phyloP scores from a whole-genome alignment of 2,888 invertebrate species.

The Oxystoma pomonae region DNA sequence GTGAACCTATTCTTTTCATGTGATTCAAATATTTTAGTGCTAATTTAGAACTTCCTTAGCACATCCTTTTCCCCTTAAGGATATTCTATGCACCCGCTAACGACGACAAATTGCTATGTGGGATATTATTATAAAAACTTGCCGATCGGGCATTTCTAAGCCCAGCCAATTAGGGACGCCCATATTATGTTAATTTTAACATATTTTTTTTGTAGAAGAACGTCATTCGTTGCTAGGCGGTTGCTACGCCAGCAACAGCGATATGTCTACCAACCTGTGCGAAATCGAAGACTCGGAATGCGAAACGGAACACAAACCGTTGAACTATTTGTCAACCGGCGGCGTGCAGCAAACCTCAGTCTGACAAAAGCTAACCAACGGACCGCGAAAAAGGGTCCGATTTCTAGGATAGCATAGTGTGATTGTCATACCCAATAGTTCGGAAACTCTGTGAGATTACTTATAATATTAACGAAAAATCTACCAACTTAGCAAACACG shows the following conservation, averaged over 20 bases:
- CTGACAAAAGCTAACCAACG: constrained; percentile 36
- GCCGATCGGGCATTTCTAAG: no score
- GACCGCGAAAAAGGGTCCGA: constrained; percentile 31
- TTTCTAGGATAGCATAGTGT: constrained; percentile 40
- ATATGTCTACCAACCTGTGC: constrained; percentile 82
- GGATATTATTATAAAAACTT: no score
- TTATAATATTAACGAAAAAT: no score
- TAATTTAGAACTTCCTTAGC: no score
- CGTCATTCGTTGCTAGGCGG: constrained; percentile 72
- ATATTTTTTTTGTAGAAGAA: constrained; percentile 56
- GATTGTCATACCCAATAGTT: constrained; percentile 33
- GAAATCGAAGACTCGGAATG: constrained; percentile 89
- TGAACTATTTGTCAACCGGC: constrained; percentile 42
- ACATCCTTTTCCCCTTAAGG: no score
- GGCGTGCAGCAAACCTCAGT: constrained; percentile 48
- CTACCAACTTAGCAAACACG: no score
- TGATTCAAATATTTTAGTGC: no score
- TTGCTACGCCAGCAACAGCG: constrained; percentile 73
- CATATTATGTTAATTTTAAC: no score
- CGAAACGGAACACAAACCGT: constrained; percentile 53
- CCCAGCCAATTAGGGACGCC: no score
- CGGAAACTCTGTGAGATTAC: background rate
- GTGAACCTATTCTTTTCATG: no score
- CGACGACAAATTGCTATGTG: no score
- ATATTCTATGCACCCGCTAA: no score